phyloP scores from a whole-genome alignment of 2,888 invertebrate species.

The Cheilosia vulpina region DNA sequence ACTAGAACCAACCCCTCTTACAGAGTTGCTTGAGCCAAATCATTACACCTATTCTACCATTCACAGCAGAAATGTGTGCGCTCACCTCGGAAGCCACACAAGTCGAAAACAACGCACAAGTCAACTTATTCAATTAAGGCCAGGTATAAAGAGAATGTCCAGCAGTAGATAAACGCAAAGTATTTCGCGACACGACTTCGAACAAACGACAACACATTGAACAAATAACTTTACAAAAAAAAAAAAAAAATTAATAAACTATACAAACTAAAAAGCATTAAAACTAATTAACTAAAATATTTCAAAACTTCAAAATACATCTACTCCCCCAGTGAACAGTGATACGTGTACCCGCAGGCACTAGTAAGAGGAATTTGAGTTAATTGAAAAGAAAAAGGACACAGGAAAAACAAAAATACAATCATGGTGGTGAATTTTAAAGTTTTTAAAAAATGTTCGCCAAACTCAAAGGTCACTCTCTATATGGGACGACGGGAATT shows the following conservation, averaged over 20 bases:
- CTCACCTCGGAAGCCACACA: slow-evolving; percentile 64
- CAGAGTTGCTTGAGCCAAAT: slow-evolving; percentile 29
- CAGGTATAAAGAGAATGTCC: slow-evolving; percentile 65
- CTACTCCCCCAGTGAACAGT: slow-evolving; percentile 16
- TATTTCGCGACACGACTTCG: slow-evolving; percentile 73
- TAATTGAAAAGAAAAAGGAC: slow-evolving; percentile 4
- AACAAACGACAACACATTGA: slow-evolving; percentile 56
- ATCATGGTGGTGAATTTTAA: slow-evolving; percentile 94
- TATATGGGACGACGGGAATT: slow-evolving; percentile 95
- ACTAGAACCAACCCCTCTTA: background rate
- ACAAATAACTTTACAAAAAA: slow-evolving; percentile 13
- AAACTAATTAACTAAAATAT: background rate
- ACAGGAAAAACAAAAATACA: slow-evolving; percentile 22
- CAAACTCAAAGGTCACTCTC: slow-evolving; percentile 93
- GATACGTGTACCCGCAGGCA: background rate
- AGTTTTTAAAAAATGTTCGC: slow-evolving; percentile 95
- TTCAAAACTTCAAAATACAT: background rate
- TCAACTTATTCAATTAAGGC: slow-evolving; percentile 69
- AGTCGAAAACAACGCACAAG: slow-evolving; percentile 47
- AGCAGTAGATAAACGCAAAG: slow-evolving; percentile 48
- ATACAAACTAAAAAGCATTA: slow-evolving; percentile 21
- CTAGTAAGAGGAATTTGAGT: background rate
- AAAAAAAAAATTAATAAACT: slow-evolving; percentile 8
- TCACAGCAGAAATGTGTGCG: slow-evolving; percentile 33
- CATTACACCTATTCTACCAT: slow-evolving; percentile 25